Percentiles rank a stretch among this genome's conserved stretches.
Evolutionary conservation across 2,888 invertebrate genomes (phyloP).

Genomic region (Malacosoma neustria): DNA sequence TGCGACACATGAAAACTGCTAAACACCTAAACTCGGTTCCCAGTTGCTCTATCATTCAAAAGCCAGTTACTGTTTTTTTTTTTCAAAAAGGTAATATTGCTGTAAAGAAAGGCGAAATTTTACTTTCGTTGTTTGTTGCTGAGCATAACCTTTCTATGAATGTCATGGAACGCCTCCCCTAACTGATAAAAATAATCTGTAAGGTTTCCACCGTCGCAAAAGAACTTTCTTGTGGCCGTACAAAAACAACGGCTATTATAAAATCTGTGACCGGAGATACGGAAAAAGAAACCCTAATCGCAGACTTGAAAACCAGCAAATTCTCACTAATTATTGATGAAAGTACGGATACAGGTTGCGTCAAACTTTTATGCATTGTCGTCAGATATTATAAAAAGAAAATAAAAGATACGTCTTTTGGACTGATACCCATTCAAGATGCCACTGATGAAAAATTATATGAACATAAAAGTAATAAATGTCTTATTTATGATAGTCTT

Average conservation of each 20-base stretch:
- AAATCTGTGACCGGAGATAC: constrained; percentile 10
- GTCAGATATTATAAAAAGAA: constrained; percentile 10
- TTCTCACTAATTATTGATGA: constrained; percentile 14
- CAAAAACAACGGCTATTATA: constrained; percentile 10
- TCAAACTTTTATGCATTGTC: constrained; percentile 12
- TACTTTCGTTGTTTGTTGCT: too few relatives aligned
- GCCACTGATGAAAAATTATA: too few relatives aligned
- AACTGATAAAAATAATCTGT: constrained; percentile 7
- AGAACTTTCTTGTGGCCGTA: constrained; percentile 6
- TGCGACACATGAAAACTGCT: too few relatives aligned
- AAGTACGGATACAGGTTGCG: constrained; percentile 10
- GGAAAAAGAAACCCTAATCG: constrained; percentile 7
- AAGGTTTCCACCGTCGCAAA: constrained; percentile 5
- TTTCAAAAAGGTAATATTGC: too few relatives aligned
- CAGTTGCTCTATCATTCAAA: too few relatives aligned
- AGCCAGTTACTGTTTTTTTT: too few relatives aligned
- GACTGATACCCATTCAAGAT: constrained; percentile 16
- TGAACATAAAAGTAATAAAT: too few relatives aligned
- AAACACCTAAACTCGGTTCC: too few relatives aligned
- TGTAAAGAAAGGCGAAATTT: too few relatives aligned
- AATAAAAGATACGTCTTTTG: constrained; percentile 10
- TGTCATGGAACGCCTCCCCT: constrained; percentile 9
- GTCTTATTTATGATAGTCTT: too few relatives aligned
- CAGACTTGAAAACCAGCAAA: constrained; percentile 7
- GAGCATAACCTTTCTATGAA: constrained; percentile 9